Evolutionary conservation across 2,113 vertebrate genomes (phyloP).

Genomic region (Otis tarda): DNA sequence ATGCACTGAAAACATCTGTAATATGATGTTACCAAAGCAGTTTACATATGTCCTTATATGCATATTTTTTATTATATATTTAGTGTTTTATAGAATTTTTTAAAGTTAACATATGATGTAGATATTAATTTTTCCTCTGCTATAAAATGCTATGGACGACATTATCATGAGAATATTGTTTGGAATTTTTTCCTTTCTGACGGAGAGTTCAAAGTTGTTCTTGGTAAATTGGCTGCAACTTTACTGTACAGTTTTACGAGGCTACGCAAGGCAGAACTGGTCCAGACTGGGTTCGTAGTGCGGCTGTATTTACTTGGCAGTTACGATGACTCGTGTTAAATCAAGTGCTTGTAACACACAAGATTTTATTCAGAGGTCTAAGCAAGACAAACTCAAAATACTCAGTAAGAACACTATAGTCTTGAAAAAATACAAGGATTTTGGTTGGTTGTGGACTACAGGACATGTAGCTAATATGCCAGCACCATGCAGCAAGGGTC

Average conservation of each 20-base stretch:
- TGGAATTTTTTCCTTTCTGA: constrained; percentile 66
- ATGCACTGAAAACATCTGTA: constrained; percentile 91
- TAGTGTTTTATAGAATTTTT: constrained; percentile 95
- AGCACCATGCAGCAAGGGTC: background rate
- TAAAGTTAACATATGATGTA: constrained; percentile 85
- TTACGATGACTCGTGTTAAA: background rate
- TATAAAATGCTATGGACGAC: constrained; percentile 80
- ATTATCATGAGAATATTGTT: constrained; percentile 69
- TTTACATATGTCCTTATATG: constrained; percentile 98
- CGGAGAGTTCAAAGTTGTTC: constrained; percentile 34
- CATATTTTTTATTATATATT: constrained; percentile 98
- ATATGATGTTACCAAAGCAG: constrained; percentile 99
- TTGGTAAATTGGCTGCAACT: constrained; percentile 5
- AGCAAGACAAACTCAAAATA: background rate
- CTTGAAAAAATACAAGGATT: background rate
- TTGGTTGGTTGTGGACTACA: constrained; percentile 36
- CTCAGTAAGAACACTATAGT: background rate
- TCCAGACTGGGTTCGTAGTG: background rate
- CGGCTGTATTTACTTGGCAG: background rate
- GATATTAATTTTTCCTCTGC: constrained; percentile 81
- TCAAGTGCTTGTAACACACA: background rate
- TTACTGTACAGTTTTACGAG: constrained; percentile 8
- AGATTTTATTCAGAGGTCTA: background rate
- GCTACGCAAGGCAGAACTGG: background rate
- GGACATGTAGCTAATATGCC: background rate